phyloP scores from a whole-genome alignment of 2,113 vertebrate genomes.

The Colaptes auratus region DNA sequence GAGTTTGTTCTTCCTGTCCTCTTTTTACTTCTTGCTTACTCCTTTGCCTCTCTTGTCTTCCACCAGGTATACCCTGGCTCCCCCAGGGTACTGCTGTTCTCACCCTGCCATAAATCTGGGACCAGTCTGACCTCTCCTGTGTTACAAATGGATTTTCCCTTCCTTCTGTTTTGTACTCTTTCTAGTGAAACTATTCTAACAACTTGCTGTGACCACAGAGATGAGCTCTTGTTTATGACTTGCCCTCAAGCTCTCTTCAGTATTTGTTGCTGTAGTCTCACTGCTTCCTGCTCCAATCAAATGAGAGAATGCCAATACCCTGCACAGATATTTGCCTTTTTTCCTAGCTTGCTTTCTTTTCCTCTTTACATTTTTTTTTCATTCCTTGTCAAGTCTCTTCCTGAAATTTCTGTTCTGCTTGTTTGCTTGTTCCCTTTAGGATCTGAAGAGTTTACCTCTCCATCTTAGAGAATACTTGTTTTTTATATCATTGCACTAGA shows the following conservation, averaged over 20 bases:
- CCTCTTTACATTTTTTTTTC: background rate
- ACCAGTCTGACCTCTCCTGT: background rate
- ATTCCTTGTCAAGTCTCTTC: background rate
- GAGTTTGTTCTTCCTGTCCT: background rate
- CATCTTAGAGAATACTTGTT: background rate
- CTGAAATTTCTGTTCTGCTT: background rate
- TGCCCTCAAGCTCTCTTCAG: background rate
- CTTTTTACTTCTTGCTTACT: background rate
- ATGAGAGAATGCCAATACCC: background rate
- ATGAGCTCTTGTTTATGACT: background rate
- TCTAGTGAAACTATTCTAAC: background rate
- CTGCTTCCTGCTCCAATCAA: background rate
- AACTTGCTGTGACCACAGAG: background rate
- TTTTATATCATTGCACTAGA: background rate
- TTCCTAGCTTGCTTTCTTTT: background rate
- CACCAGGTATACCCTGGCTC: background rate
- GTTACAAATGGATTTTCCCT: background rate
- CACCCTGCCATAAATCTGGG: background rate
- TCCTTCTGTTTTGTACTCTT: background rate
- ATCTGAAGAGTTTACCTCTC: background rate
- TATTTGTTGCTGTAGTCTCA: background rate
- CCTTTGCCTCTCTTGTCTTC: background rate
- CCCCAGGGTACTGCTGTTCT: background rate
- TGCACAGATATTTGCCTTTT: background rate
- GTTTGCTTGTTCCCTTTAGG: background rate